phyloP scores from a whole-genome alignment of 2,888 invertebrate genomes.

The Oasisia sp. region DNA sequence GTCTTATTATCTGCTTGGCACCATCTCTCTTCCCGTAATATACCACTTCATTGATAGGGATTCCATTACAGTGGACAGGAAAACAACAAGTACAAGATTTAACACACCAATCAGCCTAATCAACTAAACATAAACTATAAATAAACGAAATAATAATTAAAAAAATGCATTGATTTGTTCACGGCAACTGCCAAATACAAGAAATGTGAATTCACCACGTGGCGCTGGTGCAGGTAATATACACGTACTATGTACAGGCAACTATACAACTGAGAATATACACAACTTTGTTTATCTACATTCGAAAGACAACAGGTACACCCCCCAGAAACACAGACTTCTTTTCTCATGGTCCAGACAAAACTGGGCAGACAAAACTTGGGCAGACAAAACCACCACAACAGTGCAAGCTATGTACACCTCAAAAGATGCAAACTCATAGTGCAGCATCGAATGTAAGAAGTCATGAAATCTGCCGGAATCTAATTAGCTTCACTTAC shows the following conservation, averaged over 20 bases:
- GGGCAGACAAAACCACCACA: no score
- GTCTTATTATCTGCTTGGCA: not conserved
- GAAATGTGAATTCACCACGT: not conserved
- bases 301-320: not conserved
- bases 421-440: no score
- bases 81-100: conserved; percentile 3
- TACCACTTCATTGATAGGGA: not conserved
- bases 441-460: no score
- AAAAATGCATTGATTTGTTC: not conserved
- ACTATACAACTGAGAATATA: not conserved
- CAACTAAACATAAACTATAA: not conserved
- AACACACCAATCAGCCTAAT: not conserved
- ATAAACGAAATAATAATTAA: not conserved
- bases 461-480: no score
- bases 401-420: no score
- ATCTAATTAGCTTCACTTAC: no score
- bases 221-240: not conserved
- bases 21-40: not conserved
- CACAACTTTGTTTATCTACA: not conserved
- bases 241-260: not conserved
- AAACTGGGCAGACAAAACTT: no score
- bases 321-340: not conserved
- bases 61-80: not conserved
- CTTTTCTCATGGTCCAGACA: not conserved
- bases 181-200: not conserved